phyloP scores from a whole-genome alignment of 2,797 vertebrate genomes.

The Xiphophorus birchmanni region DNA sequence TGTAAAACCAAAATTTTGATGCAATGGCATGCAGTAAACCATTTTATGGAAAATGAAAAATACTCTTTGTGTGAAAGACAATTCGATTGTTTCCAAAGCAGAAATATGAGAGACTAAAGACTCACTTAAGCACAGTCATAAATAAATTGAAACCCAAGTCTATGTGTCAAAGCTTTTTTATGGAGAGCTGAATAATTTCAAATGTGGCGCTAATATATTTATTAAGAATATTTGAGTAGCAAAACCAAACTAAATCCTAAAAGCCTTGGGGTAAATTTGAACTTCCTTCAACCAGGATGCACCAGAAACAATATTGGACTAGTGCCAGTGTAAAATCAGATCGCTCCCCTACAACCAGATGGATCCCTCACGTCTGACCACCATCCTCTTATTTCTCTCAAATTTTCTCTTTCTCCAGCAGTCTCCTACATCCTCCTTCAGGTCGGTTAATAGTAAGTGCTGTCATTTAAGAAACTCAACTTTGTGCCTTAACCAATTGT shows the following conservation, averaged over 20 bases:
- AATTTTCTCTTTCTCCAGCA: conserved; percentile 44
- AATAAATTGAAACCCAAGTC: conserved; percentile 10
- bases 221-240: conserved; percentile 5
- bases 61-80: conserved; percentile 18
- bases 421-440: conserved; percentile 31
- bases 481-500: conserved; percentile 53
- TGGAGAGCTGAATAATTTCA: not conserved
- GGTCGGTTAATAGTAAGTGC: conserved; percentile 64
- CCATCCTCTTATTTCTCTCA: conserved; percentile 24
- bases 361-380: conserved; percentile 58
- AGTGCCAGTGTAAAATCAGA: conserved; percentile 67
- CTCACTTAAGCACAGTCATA: not conserved
- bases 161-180: not conserved
- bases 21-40: conserved; percentile 20
- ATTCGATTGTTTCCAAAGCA: conserved; percentile 11
- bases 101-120: conserved; percentile 23
- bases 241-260: conserved; percentile 35
- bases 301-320: conserved; percentile 46
- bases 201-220: conserved; percentile 9
- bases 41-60: conserved; percentile 9
- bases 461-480: conserved; percentile 67
- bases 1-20: conserved; percentile 13
- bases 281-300: conserved; percentile 35
- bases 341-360: conserved; percentile 66
- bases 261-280: conserved; percentile 31